Evolutionary conservation across 2,888 invertebrate species (phyloP).

Genomic region (Nephrotoma flavescens): DNA sequence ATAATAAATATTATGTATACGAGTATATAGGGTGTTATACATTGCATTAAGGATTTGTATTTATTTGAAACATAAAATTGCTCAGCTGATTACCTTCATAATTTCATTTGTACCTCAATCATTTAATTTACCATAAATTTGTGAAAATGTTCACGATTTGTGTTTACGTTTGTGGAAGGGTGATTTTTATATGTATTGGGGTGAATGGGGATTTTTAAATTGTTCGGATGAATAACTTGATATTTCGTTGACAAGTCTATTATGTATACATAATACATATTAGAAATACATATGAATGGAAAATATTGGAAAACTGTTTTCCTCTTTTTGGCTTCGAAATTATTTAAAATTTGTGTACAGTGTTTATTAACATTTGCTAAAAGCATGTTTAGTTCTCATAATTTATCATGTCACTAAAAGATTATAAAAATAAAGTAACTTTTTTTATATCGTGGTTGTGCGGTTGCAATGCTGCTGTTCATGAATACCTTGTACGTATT

Average conservation of each 20-base stretch:
- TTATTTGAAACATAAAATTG: neutral
- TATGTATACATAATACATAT: neutral
- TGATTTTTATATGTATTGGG: neutral
- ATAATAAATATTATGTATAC: neutral
- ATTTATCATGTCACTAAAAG: neutral
- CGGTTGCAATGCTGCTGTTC: neutral
- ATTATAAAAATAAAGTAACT: neutral
- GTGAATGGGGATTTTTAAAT: constrained; percentile 1
- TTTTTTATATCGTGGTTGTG: neutral
- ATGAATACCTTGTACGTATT: neutral
- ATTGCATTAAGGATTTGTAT: neutral
- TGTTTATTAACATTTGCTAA: neutral
- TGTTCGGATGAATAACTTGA: neutral
- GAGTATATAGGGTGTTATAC: neutral
- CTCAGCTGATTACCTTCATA: neutral
- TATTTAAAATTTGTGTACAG: neutral
- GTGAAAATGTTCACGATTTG: neutral
- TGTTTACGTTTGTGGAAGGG: neutral
- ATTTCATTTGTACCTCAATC: neutral
- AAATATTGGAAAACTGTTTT: neutral
- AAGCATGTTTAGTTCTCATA: neutral
- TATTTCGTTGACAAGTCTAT: neutral
- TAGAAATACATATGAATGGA: neutral
- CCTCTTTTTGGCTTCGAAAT: neutral
- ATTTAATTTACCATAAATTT: neutral